A percentile compares a stretch with the other conserved stretches of the same genome.
These are phyloP conservation scores for Bettongia penicillata DNA, from an alignment of 2,113 vertebrate genomes.

Conservation along the genomic window DNA sequence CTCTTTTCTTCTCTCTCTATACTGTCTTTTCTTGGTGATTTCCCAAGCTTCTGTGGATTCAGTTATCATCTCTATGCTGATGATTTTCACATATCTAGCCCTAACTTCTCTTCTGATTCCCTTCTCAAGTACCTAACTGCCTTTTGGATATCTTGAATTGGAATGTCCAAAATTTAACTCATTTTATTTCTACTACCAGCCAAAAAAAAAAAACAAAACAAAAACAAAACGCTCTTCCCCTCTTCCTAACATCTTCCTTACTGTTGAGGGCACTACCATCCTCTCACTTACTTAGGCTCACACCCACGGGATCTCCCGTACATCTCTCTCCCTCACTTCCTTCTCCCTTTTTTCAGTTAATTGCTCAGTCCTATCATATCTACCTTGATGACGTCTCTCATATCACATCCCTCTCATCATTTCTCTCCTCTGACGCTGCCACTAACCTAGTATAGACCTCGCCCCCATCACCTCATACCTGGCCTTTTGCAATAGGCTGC, in stretches of 20 bases:
- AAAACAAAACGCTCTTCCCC: no score
- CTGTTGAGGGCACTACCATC: background rate
- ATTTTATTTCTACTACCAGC: background rate
- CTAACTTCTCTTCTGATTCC: background rate
- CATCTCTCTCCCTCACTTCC: background rate
- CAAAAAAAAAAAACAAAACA: no score
- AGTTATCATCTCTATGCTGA: background rate
- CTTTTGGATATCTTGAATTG: background rate
- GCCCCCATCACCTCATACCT: no score
- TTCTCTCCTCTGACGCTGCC: background rate
- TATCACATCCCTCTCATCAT: background rate
- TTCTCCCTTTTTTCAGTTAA: background rate
- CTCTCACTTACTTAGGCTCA: background rate
- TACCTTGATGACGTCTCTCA: background rate
- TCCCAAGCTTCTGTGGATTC: background rate
- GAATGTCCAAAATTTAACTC: background rate
- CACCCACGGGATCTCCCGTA: background rate
- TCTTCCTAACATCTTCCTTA: background rate
- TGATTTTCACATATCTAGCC: background rate
- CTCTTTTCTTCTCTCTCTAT: background rate
- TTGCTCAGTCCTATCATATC: background rate
- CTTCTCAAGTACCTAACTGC: background rate
- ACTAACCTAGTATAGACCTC: background rate
- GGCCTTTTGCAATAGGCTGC: background rate
- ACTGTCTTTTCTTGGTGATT: background rate